Percentiles rank a stretch among this genome's conserved stretches.
phyloP scores from a whole-genome alignment of 1,140 invertebrate genomes.

The Drosophila ananassae region DNA sequence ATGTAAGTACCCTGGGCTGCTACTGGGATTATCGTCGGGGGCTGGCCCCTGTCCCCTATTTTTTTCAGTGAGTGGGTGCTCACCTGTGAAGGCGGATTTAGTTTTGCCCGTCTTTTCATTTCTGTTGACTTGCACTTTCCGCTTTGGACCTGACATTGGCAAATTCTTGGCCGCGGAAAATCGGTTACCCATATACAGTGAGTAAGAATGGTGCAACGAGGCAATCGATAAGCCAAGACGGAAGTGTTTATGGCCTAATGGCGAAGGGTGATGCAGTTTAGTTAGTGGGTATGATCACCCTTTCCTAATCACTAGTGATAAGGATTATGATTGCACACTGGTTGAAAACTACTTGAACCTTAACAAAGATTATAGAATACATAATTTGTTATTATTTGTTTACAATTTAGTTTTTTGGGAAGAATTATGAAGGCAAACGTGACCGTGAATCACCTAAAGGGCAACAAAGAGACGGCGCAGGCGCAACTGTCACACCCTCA shows the following conservation, averaged over 20 bases:
- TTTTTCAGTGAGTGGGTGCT: background rate
- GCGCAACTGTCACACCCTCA: constrained; percentile 14
- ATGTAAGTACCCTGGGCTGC: constrained; percentile 46
- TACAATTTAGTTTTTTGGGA: background rate
- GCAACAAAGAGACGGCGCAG: constrained; percentile 11
- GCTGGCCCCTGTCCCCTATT: background rate
- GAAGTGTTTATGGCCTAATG: constrained; percentile 30
- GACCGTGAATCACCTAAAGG: constrained; percentile 34
- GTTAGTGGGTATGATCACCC: background rate
- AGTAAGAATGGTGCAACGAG: constrained; percentile 19
- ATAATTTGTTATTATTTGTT: no score
- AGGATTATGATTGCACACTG: background rate
- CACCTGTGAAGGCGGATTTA: constrained; percentile 39
- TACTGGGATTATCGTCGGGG: background rate
- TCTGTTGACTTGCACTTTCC: constrained; percentile 40
- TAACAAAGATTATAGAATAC: background rate
- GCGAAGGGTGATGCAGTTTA: background rate
- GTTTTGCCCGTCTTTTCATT: background rate
- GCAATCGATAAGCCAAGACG: constrained; percentile 41
- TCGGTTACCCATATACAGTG: constrained; percentile 5
- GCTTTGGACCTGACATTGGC: constrained; percentile 38
- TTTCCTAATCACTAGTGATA: background rate
- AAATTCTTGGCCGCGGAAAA: constrained; percentile 35
- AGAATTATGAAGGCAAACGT: constrained; percentile 18
- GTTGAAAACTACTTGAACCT: background rate